A percentile compares a stretch with the other conserved stretches of the same genome.
phyloP scores from a whole-genome alignment of 2,797 vertebrate species.

The Liasis olivaceus region DNA sequence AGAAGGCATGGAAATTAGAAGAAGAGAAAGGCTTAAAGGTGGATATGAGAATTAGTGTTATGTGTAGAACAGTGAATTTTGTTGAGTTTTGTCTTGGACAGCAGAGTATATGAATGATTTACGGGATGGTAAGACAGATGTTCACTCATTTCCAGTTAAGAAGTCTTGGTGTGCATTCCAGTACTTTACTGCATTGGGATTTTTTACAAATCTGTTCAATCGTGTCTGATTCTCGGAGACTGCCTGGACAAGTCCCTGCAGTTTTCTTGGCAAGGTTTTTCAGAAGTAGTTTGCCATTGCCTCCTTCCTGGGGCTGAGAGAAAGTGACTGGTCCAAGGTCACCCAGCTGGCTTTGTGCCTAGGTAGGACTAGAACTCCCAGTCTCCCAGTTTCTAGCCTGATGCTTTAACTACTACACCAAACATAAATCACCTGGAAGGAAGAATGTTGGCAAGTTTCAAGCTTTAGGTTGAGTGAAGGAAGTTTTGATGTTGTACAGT shows the following conservation, averaged over 20 bases:
- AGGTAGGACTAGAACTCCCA: too few species aligned
- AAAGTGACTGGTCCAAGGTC: too few species aligned
- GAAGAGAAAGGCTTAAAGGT: neutral
- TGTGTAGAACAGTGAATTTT: neutral
- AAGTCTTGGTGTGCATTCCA: neutral
- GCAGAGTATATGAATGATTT: neutral
- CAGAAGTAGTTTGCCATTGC: too few species aligned
- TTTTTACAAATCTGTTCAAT: too few species aligned
- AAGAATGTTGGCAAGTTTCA: neutral
- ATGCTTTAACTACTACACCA: too few species aligned
- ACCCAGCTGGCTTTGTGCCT: too few species aligned
- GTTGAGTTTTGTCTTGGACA: neutral
- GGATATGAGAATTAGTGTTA: neutral
- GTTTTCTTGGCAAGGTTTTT: too few species aligned
- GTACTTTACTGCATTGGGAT: rapidly evolving
- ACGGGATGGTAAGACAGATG: neutral
- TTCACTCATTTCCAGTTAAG: neutral
- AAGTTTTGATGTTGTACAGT: neutral
- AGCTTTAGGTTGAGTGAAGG: neutral
- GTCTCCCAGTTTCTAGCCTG: too few species aligned
- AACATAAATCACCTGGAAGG: rapidly evolving
- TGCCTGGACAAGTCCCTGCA: too few species aligned
- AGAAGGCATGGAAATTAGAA: neutral
- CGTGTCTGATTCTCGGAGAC: too few species aligned
- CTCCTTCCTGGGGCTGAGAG: too few species aligned